Evolutionary conservation across 2,113 vertebrate genomes (phyloP).

Genomic region (Pedetes capensis): DNA sequence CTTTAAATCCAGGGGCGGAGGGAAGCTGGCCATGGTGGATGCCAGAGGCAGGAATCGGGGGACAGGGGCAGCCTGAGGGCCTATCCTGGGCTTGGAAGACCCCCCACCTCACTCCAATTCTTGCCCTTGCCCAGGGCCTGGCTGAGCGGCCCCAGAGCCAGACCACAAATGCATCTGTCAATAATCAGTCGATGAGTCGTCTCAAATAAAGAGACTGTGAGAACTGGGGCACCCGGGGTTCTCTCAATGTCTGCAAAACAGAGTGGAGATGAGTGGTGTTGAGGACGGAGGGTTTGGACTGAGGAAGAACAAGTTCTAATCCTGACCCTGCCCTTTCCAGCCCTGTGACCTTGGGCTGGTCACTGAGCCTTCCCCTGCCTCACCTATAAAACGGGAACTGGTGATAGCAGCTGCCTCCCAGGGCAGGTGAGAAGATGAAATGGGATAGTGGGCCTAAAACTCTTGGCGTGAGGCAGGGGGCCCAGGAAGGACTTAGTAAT

Average conservation of each 20-base stretch:
- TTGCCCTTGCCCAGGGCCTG: conserved; percentile 71
- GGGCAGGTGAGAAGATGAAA: neutral
- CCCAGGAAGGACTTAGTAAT: neutral
- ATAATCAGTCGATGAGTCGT: conserved; percentile 65
- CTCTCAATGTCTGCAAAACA: conserved; percentile 16
- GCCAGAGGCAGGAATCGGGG: conserved; percentile 38
- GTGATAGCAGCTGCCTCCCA: neutral
- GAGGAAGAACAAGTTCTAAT: neutral
- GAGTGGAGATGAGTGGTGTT: neutral
- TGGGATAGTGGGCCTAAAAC: no score
- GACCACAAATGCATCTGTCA: conserved; percentile 56
- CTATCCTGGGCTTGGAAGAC: conserved; percentile 55
- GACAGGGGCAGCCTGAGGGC: conserved; percentile 35
- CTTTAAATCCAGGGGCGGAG: conserved; percentile 77
- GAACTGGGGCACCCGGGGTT: conserved; percentile 48
- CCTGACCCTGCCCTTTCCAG: neutral
- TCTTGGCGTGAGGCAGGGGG: neutral
- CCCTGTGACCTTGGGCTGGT: neutral
- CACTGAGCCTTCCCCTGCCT: neutral
- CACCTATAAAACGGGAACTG: neutral
- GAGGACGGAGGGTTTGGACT: neutral
- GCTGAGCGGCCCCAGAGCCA: conserved; percentile 38
- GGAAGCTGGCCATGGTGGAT: conserved; percentile 47
- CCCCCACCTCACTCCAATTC: neutral
- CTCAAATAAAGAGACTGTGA: conserved; percentile 58